Conservation (phyloP, 2,888 invertebrate genomes). For the Cheilosia scutellata region DNA sequence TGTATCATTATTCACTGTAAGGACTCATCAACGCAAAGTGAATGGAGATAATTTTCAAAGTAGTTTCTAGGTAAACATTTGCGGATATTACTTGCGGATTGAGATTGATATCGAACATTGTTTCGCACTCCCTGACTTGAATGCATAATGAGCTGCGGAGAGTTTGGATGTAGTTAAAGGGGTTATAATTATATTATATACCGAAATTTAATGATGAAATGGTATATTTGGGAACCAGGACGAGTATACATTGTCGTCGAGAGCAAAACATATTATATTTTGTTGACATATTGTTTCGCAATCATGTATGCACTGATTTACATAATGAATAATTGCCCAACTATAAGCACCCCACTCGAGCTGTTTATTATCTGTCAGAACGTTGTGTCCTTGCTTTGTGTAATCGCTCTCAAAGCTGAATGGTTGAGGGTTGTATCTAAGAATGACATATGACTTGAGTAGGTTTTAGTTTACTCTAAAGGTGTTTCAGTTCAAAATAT, state of each 20-base stretch:
- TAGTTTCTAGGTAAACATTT: slow-evolving; percentile 60
- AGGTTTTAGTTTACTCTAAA: too few relatives aligned
- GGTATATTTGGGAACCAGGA: neutral
- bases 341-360: neutral
- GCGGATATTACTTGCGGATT: slow-evolving; percentile 36
- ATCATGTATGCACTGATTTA: neutral
- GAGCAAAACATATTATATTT: neutral
- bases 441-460: too few relatives aligned
- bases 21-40: slow-evolving; percentile 47
- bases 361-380: neutral
- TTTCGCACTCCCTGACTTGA: slow-evolving; percentile 29
- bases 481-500: too few relatives aligned
- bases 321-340: neutral
- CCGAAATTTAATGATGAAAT: neutral
- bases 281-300: neutral
- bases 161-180: neutral
- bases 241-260: neutral
- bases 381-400: neutral
- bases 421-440: too few relatives aligned
- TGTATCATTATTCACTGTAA: slow-evolving; percentile 65
- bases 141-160: slow-evolving; percentile 9
- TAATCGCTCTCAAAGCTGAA: too few relatives aligned
- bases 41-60: slow-evolving; percentile 59
- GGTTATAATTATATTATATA: neutral
- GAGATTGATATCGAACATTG: slow-evolving; percentile 68